phyloP scores from a whole-genome alignment of 2,888 invertebrate species.

The Hirtodrosophila cameraria region DNA sequence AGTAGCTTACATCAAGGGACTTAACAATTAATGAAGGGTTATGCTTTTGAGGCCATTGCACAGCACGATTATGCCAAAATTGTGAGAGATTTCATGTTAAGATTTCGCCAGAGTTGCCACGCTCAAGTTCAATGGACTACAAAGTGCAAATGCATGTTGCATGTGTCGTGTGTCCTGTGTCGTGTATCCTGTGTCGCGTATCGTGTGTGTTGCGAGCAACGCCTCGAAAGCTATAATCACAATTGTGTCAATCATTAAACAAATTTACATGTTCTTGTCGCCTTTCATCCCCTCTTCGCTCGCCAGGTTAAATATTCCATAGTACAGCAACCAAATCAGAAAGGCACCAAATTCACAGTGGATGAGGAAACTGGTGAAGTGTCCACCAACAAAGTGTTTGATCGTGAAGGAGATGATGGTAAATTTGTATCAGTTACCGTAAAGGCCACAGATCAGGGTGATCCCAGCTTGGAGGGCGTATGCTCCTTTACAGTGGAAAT shows the following conservation, averaged over 20 bases:
- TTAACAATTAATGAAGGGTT: slow-evolving; percentile 33
- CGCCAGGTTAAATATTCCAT: slow-evolving; percentile 95
- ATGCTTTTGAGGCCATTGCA: slow-evolving; percentile 45
- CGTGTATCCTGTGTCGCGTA: too few relatives aligned
- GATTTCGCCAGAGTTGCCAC: slow-evolving; percentile 45
- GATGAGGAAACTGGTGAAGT: slow-evolving; percentile 98
- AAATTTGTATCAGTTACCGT: slow-evolving; percentile 98
- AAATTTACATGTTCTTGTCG: slow-evolving; percentile 41
- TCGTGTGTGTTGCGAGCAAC: slow-evolving; percentile 38
- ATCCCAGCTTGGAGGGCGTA: slow-evolving; percentile 97
- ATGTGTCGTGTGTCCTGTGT: too few relatives aligned
- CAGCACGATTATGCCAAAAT: slow-evolving; percentile 55
- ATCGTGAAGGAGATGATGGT: slow-evolving; percentile 98
- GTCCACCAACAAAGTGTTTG: slow-evolving; percentile 97
- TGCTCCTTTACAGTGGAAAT: slow-evolving; percentile 99
- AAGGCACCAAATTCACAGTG: slow-evolving; percentile 97
- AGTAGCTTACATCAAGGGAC: not conserved
- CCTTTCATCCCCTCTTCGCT: slow-evolving; percentile 6
- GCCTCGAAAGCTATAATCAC: slow-evolving; percentile 38
- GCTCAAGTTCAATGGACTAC: slow-evolving; percentile 63
- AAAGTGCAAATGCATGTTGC: slow-evolving; percentile 28
- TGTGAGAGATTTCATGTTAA: slow-evolving; percentile 53
- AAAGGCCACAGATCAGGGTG: slow-evolving; percentile 99
- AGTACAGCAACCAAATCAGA: slow-evolving; percentile 96
- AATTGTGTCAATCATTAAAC: slow-evolving; percentile 59